Evolutionary conservation across 2,797 vertebrate species (phyloP).

Genomic region (Picus viridis): DNA sequence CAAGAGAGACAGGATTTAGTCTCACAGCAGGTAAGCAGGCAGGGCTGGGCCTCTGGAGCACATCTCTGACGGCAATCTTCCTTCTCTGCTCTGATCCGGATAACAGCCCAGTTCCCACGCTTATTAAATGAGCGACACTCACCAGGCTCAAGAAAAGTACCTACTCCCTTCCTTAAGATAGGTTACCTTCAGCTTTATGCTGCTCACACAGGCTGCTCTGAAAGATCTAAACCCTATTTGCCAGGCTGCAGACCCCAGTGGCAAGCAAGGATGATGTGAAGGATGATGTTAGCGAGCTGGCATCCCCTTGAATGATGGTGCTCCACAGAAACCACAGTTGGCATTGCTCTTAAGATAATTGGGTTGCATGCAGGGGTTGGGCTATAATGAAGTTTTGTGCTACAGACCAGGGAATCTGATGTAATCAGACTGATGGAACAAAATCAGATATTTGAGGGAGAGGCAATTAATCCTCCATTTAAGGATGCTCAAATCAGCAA

Average conservation of each 20-base stretch:
- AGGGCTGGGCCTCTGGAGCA: background rate
- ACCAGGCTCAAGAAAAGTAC: background rate
- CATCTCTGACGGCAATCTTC: accelerated
- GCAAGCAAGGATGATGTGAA: background rate
- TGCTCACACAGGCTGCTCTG: accelerated
- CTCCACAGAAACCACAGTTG: background rate
- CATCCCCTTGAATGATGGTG: slow-evolving; percentile 6
- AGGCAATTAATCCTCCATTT: slow-evolving; percentile 61
- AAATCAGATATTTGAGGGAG: background rate
- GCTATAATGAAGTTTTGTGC: slow-evolving; percentile 37
- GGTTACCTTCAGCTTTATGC: background rate
- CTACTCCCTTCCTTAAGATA: background rate
- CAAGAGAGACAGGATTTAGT: too few species aligned
- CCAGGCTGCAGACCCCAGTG: background rate
- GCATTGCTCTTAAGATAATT: background rate
- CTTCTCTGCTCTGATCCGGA: background rate
- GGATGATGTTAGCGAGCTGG: background rate
- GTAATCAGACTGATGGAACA: slow-evolving; percentile 61
- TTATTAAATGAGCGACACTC: background rate
- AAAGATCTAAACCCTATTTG: background rate
- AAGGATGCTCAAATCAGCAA: slow-evolving; percentile 47
- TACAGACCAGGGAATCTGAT: slow-evolving; percentile 23
- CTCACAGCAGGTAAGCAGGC: background rate
- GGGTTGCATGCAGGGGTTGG: background rate
- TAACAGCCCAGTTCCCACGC: accelerated